Conservation (phyloP, 2,113 vertebrate genomes). For the Brachyistius frenatus region DNA sequence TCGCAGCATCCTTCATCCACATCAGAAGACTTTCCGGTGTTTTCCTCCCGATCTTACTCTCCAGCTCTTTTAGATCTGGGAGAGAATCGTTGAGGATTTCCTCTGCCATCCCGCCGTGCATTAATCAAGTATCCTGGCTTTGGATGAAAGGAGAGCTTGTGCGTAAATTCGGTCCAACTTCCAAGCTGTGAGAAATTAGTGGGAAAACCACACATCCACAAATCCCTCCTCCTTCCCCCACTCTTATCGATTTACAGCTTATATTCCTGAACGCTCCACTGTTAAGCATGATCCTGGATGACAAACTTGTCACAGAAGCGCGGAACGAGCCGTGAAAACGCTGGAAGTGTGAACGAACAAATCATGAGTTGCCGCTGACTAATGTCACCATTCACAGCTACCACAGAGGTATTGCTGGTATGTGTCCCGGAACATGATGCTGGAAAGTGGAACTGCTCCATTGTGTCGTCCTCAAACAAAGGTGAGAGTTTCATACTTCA, state of each 20-base stretch:
- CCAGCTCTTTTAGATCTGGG: constrained; percentile 87
- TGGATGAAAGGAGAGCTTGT: background rate
- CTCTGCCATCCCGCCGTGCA: constrained; percentile 72
- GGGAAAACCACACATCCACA: background rate
- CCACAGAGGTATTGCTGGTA: constrained; percentile 41
- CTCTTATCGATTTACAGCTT: background rate
- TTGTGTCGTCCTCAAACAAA: constrained; percentile 64
- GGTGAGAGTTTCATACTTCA: constrained; percentile 21
- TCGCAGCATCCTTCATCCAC: constrained; percentile 81
- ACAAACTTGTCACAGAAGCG: constrained; percentile 10
- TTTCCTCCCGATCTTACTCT: constrained; percentile 87
- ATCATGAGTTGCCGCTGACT: constrained; percentile 21
- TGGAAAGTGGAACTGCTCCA: constrained; percentile 59
- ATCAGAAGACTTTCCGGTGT: constrained; percentile 86
- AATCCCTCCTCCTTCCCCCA: background rate
- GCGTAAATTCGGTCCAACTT: constrained; percentile 36
- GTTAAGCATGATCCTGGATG: background rate
- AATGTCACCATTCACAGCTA: constrained; percentile 36
- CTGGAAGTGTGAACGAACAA: constrained; percentile 48
- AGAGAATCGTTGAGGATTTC: constrained; percentile 65
- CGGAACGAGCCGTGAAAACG: constrained; percentile 35
- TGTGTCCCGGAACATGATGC: constrained; percentile 39
- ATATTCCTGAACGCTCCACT: constrained; percentile 54
- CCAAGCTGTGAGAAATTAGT: background rate
- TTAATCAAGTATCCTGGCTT: background rate